Base-by-base conservation (phyloP, 2,888 invertebrate genomes). In the Nephrotoma flavescens region DNA sequence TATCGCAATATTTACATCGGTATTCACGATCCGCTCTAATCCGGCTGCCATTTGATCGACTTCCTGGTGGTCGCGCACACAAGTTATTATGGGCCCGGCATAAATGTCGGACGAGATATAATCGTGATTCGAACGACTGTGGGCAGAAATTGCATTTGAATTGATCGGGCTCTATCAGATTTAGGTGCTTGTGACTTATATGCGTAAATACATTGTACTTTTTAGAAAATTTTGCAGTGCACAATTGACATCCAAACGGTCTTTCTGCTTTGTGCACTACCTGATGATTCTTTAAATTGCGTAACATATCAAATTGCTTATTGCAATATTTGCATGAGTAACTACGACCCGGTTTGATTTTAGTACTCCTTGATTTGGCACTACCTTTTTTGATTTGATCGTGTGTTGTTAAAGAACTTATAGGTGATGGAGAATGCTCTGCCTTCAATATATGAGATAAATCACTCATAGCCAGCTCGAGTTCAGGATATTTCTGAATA, bases 1-100 rank as follows among this genome's bases (percentile, higher is more conserved):
- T 97, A 87, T 96, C 96, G 91, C 97, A 97, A 91, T 97, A 97
- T 90, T 96, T 96, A 90, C 97, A 97, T 87, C 96, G 95, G 91
- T 97, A 97, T 91, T 97, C 97, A 87, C 97, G 94, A 83, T 96
- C 96, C 86, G 96, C 95, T 88, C 92, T 93, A 90, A 89, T 89
- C 88, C 90, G 71, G 71, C 71, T 71, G 9, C 71, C 89, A 86
- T 89, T 90, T 86, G 83, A 86, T 4, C 87, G 89, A 88, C 87
- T 88, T 31, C 71, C 71, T 31, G 71, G 31, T 31, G 31, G 31
- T 2, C 31, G 31, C 31, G 31, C 31, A 31, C 31, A 31, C 31
- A 31, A 31, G 31, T 31, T 31, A 31, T 31, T 31, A 31, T 31
- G 31, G 31, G 31, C 31, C 31, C 31, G 31, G 31, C 31, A 31